Evolutionary conservation across 92 coral and sea anemone species (phyloP).

Genomic region (Montipora capitata): DNA sequence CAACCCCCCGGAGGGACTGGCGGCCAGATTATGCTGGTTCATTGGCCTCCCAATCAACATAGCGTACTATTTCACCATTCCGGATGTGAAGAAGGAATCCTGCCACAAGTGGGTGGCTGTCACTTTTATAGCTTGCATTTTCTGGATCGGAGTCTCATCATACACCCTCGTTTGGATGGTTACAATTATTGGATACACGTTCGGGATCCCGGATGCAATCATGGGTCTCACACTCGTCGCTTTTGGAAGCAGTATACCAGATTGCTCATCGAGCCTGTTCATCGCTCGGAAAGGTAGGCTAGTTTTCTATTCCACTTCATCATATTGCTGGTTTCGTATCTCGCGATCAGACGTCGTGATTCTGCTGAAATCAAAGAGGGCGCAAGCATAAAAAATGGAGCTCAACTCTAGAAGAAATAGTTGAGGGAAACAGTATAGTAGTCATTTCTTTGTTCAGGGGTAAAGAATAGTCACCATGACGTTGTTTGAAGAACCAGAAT

Average conservation of each 20-base stretch:
- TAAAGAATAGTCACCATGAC: too few species aligned
- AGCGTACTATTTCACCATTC: conserved; percentile 85
- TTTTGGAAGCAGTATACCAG: conserved; percentile 99
- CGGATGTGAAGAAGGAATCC: conserved; percentile 90
- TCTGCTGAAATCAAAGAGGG: too few species aligned
- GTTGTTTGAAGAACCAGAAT: too few species aligned
- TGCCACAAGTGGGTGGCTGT: conserved; percentile 88
- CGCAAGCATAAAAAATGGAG: too few species aligned
- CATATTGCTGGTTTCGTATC: too few species aligned
- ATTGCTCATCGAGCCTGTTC: conserved; percentile 93
- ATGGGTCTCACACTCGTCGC: conserved; percentile 99
- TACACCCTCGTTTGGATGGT: conserved; percentile 99
- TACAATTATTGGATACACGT: conserved; percentile 96
- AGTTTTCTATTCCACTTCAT: neutral
- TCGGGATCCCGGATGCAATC: conserved; percentile 93
- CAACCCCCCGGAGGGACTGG: conserved; percentile 85
- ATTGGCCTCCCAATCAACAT: conserved; percentile 93
- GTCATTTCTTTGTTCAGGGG: too few species aligned
- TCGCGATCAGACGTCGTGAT: too few species aligned
- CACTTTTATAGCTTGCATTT: conserved; percentile 89
- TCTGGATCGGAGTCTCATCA: conserved; percentile 97
- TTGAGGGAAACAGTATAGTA: too few species aligned
- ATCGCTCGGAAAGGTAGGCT: conserved; percentile 95
- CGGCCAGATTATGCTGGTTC: conserved; percentile 90
- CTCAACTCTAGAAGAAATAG: too few species aligned